Percentiles rank a stretch among this genome's conserved stretches.
Evolutionary conservation across 2,888 invertebrate genomes (phyloP).

Genomic region (Harmothoe impar): DNA sequence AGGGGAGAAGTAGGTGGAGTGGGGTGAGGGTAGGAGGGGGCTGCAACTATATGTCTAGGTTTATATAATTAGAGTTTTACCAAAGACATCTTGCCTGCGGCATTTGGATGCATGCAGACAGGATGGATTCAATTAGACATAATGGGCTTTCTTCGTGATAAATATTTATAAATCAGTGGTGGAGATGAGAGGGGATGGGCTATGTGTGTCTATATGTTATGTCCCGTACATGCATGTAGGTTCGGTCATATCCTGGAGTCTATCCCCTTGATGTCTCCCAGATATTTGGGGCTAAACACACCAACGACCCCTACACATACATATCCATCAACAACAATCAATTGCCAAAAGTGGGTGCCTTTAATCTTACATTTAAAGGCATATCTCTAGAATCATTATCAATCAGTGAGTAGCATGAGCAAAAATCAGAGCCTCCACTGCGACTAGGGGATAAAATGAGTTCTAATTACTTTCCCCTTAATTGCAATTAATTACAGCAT

Average conservation of each 20-base stretch:
- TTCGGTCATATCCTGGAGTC: background rate
- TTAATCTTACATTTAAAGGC: slow-evolving; percentile 23
- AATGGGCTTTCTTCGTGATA: background rate
- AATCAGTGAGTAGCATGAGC: background rate
- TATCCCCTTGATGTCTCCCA: background rate
- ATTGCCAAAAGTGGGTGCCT: background rate
- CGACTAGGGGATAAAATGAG: slow-evolving; percentile 24
- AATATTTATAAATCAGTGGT: slow-evolving; percentile 37
- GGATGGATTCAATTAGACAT: slow-evolving; percentile 31
- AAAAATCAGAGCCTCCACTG: background rate
- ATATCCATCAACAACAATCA: background rate
- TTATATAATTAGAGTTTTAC: background rate
- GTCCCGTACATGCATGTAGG: too few species aligned
- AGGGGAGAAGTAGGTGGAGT: background rate
- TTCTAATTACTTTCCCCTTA: slow-evolving; percentile 24
- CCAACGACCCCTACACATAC: background rate
- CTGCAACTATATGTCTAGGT: background rate
- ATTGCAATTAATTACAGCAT: slow-evolving; percentile 33
- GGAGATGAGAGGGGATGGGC: background rate
- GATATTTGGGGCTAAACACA: background rate
- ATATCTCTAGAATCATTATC: background rate
- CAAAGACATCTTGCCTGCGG: background rate
- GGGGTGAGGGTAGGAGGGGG: background rate
- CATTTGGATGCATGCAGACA: background rate
- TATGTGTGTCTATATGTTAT: too few species aligned